Percentiles rank a stretch among this genome's conserved stretches.
These are phyloP conservation scores for Nyctibius grandis DNA, from an alignment of 2,797 vertebrate genomes.

Conservation along the genomic window DNA sequence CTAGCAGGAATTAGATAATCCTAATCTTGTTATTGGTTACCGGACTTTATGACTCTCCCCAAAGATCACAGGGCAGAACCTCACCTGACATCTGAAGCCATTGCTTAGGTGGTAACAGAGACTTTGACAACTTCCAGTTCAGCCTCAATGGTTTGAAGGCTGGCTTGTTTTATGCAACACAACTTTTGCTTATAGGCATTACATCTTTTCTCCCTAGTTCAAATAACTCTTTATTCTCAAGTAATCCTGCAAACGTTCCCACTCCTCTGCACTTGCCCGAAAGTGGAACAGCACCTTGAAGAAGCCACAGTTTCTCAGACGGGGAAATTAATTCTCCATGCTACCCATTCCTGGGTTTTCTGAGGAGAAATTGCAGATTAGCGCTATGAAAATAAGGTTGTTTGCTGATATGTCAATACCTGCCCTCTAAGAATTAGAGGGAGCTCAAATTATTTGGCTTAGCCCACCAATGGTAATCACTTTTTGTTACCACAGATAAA, in stretches of 20 bases:
- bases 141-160: background rate
- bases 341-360: slow-evolving; percentile 36
- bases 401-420: slow-evolving; percentile 61
- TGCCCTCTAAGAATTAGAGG: slow-evolving; percentile 56
- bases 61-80: background rate
- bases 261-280: background rate
- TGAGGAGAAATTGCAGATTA: slow-evolving; percentile 8
- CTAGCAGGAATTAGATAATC: background rate
- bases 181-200: background rate
- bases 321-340: slow-evolving; percentile 36
- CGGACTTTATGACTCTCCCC: background rate
- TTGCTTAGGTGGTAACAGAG: background rate
- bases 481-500: slow-evolving; percentile 58
- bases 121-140: background rate
- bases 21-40: background rate
- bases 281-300: background rate
- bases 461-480: slow-evolving; percentile 32
- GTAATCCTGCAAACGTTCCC: background rate
- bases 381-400: slow-evolving; percentile 39
- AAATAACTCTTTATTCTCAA: background rate
- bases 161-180: background rate
- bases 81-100: background rate
- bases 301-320: background rate
- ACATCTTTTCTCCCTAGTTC: background rate
- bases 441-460: slow-evolving; percentile 59